Conservation (phyloP, 37 sponge, comb jelly and placozoan species). For the Halichondria panicea region DNA sequence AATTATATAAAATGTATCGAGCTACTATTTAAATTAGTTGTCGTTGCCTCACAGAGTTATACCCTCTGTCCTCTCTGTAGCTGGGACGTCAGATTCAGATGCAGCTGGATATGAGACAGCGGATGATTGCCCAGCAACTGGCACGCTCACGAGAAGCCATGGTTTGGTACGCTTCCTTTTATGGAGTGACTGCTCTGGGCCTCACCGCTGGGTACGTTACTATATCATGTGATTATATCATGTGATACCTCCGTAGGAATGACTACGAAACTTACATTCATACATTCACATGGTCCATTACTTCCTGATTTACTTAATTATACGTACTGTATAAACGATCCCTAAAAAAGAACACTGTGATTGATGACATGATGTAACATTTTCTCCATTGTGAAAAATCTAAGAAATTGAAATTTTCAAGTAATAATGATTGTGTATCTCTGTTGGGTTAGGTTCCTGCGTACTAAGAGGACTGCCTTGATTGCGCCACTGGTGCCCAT, state of each 20-base stretch:
- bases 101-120: constrained; percentile 70
- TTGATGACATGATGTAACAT: no score
- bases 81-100: constrained; percentile 71
- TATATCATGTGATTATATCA: no score
- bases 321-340: no score
- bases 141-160: constrained; percentile 72
- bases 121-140: constrained; percentile 73
- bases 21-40: neutral
- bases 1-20: neutral
- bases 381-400: no score
- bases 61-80: constrained; percentile 13
- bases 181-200: constrained; percentile 18
- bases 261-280: no score
- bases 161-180: constrained; percentile 59
- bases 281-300: no score
- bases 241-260: no score
- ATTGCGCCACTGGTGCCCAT: constrained; percentile 69
- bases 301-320: no score
- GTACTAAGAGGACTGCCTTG: constrained; percentile 11
- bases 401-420: no score
- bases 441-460: constrained; percentile 6
- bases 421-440: no score
- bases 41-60: no score
- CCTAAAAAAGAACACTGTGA: no score
- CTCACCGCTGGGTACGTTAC: constrained; percentile 32